These are phyloP conservation scores for Caenorhabditis sp. DNA, from an alignment of 2,888 invertebrate species.

Conservation along the genomic window DNA sequence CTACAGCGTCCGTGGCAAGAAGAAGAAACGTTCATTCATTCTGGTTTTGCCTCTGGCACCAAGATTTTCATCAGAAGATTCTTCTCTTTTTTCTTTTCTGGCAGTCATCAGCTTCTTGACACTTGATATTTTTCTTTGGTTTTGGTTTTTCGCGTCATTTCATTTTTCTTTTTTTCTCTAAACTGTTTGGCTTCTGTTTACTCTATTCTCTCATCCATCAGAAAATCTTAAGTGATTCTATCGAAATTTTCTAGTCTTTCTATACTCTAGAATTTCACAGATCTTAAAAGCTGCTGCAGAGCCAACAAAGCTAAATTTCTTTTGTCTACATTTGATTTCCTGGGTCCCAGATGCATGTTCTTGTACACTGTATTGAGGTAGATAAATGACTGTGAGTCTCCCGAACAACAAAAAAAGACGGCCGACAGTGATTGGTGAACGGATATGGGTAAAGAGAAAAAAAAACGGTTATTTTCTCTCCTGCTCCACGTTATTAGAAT, in stretches of 20 bases:
- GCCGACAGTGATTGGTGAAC: conserved; percentile 16
- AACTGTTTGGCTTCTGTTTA: conserved; percentile 53
- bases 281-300: too few species aligned
- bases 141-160: conserved; percentile 33
- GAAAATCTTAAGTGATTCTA: conserved; percentile 55
- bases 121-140: conserved; percentile 34
- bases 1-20: conserved; percentile 15
- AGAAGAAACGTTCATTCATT: conserved; percentile 50
- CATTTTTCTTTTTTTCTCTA: conserved; percentile 25
- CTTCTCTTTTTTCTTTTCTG: conserved; percentile 4
- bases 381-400: conserved; percentile 57
- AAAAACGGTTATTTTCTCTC: conserved; percentile 3
- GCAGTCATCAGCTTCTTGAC: conserved; percentile 31
- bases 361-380: conserved; percentile 25
- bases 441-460: conserved; percentile 2
- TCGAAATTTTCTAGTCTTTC: not conserved
- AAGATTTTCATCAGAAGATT: conserved; percentile 22
- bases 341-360: conserved; percentile 38
- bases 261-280: conserved; percentile 43
- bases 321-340: conserved; percentile 10
- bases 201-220: conserved; percentile 44
- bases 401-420: conserved; percentile 7
- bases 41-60: conserved; percentile 25
- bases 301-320: not conserved
- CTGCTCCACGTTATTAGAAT: conserved; percentile 23